Evolutionary conservation across 2,888 invertebrate genomes (phyloP), one percentile per base, ranked within the genome.

Genomic region (Eudasyphora cyanicolor): DNA sequence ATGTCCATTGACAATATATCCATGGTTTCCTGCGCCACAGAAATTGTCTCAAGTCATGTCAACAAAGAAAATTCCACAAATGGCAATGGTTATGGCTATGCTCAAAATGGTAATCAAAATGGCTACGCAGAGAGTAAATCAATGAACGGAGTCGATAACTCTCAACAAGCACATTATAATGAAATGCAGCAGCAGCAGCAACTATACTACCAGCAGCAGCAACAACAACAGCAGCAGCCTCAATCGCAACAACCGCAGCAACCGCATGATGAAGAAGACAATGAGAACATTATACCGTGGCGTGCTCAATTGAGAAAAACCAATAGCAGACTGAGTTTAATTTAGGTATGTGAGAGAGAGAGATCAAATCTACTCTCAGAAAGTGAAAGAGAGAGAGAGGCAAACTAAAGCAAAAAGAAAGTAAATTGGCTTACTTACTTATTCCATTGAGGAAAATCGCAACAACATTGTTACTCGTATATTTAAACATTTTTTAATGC

Each of bases 271-370:
- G 93, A 93, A 76, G 94, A 94, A 51, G 95, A 95, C 84, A 94
- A 93, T 79, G 93, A 94, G 38, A 95, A 95, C 88, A 96, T 97
- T 74, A 97, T 97, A 83, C 97, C 97, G 0, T 97, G 97, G 97
- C 94, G 97, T 88, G 97, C 97, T 35, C 97, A 97, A 89, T 93
- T 97, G 67, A 94, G 97, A 89, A 97, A 97, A 92, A 97, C 97
- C 17, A 97, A 97, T 92, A 97, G 97, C 93, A 97, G 96, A 90
- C 94, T 97, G 83, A 97, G 96, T 92, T 93, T 97, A 87, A 94
- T 97, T 89, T 97, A 91, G 54, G 17, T 1, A n/a, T 54, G 12
- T 1, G 8, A 49, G 49, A 64, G 69, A 76, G 62, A 32, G 76
- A 32, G 57, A 27, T 14, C 21, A 42, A 42, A 62, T 70, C 24